phyloP scores from a whole-genome alignment of 1,140 invertebrate species.

The Yoshiicerus persimilis region DNA sequence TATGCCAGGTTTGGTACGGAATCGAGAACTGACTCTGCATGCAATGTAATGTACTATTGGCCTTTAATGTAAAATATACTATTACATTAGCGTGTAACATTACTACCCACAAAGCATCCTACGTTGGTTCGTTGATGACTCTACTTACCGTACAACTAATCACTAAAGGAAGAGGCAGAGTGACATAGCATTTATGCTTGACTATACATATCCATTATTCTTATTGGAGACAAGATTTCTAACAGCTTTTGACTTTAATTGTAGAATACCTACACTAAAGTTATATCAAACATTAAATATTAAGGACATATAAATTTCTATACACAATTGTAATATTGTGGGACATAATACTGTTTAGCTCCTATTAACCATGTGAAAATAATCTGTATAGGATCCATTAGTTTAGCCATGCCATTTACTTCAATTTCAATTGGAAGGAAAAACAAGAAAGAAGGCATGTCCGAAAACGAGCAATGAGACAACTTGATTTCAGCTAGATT shows the following conservation, averaged over 20 bases:
- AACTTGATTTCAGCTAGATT: constrained; percentile 37
- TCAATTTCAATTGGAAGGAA: neutral
- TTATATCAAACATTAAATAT: neutral
- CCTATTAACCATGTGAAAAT: too few species aligned
- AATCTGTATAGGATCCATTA: too few species aligned
- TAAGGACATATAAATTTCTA: too few species aligned
- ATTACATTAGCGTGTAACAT: neutral
- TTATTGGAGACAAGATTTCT: neutral
- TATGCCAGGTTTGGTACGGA: neutral
- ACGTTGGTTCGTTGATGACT: neutral
- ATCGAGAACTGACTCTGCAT: neutral
- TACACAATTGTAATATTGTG: too few species aligned
- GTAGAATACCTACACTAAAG: neutral
- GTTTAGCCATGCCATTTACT: neutral
- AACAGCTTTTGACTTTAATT: neutral
- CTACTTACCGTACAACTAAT: neutral
- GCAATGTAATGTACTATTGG: too few species aligned
- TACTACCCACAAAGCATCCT: neutral
- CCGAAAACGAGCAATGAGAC: constrained; percentile 15
- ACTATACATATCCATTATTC: neutral
- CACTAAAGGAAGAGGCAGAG: neutral
- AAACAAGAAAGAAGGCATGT: neutral
- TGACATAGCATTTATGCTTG: neutral
- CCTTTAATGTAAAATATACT: neutral
- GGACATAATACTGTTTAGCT: too few species aligned